Percentiles rank a stretch among this genome's conserved stretches.
These are phyloP conservation scores for Torymus tubicola DNA, from an alignment of 2,888 invertebrate species.

Conservation along the genomic window DNA sequence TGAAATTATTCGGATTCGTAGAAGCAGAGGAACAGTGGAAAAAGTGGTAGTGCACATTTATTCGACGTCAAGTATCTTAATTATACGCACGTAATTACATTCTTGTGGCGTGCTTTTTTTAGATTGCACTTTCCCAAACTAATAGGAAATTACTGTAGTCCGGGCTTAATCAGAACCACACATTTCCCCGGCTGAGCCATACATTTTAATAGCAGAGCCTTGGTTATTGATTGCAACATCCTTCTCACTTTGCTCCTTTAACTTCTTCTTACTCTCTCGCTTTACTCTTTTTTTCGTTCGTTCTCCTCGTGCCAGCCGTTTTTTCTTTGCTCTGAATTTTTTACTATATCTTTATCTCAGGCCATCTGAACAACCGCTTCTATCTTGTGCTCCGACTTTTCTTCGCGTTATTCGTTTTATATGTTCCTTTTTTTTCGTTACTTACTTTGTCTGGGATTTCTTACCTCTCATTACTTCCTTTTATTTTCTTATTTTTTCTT, in stretches of 20 bases:
- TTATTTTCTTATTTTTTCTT: not conserved
- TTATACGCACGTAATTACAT: too few relatives aligned
- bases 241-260: conserved; percentile 4
- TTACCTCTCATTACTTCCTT: not conserved
- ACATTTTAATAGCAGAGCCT: conserved; percentile 4
- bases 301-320: not conserved
- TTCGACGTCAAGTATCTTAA: too few relatives aligned
- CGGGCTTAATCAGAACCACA: conserved; percentile 3
- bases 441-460: not conserved
- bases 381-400: conserved; percentile 2
- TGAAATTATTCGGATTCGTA: too few relatives aligned
- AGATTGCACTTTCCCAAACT: too few relatives aligned
- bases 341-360: conserved; percentile 4
- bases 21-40: too few relatives aligned
- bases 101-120: too few relatives aligned
- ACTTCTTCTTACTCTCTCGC: not conserved
- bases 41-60: too few relatives aligned
- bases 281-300: not conserved
- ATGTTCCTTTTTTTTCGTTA: conserved; percentile 12
- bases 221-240: conserved; percentile 23
- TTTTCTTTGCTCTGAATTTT: conserved; percentile 21
- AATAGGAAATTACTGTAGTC: too few relatives aligned
- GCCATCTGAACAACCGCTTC: conserved; percentile 9
- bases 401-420: not conserved
- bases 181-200: not conserved